Evolutionary conservation across 2,797 vertebrate genomes (phyloP), one percentile per base, ranked within the genome.

Genomic region (Alca torda): DNA sequence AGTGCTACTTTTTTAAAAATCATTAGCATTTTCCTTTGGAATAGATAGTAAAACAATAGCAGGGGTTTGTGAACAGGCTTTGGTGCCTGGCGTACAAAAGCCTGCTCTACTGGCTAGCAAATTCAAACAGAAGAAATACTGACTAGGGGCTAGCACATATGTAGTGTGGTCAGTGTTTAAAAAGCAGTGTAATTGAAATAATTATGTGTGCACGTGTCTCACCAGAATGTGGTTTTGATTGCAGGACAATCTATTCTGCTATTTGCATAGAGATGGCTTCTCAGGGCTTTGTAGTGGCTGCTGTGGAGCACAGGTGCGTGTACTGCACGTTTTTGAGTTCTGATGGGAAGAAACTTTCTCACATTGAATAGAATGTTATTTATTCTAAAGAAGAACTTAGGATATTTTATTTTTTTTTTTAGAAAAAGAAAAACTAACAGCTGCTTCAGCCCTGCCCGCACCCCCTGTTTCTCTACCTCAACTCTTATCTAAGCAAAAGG

Each of bases 161-260:
- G 3, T n/a, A 39, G 10, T 21, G 17, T 60, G 61, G 56, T n/a
- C 57, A 67, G 10, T 6, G 10, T 76, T 75, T 89, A 60, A 92
- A 57, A 56, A 86, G 37, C 31, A 67, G 41, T 43, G 53, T 24
- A 81, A 61, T 2, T 75, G 43, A 72, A 85, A 56, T 54, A 48
- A 67, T 53, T 17, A 23, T 5, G 19, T 14, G 11, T 39, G 45
- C 20, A 14, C 2, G 0, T n/a, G 20, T 89, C 48, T 77, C 82
- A 70, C 59, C 91, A 45, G 31, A 68, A 31, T 78, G 33, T 81
- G 60, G 60, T 97, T 97, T 96, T 92, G 61, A 87, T 95, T 97
- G 72, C 95, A 99, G 99, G 98, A 99, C 99, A 5, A 95, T 99
- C 97, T 99, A 99, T 97, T 99, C 99, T 48, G 99, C 99, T 67